These are phyloP conservation scores for Cheilosia impressa DNA, from an alignment of 2,888 invertebrate genomes.

Conservation along the genomic window DNA sequence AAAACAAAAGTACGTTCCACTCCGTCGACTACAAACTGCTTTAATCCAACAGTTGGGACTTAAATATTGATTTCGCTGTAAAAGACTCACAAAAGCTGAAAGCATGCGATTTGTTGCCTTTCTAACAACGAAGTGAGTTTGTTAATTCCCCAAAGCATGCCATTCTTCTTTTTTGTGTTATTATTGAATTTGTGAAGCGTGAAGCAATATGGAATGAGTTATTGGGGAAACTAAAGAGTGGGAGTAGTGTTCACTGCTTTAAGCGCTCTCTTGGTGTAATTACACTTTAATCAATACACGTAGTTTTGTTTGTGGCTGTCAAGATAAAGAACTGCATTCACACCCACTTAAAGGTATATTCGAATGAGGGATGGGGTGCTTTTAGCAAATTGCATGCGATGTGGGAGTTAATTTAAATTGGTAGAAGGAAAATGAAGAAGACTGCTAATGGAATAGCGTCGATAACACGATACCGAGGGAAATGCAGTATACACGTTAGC, in stretches of 20 bases:
- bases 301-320: too few species aligned
- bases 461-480: too few species aligned
- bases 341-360: too few species aligned
- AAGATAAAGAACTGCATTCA: too few species aligned
- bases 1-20: slow-evolving; percentile 49
- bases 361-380: too few species aligned
- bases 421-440: too few species aligned
- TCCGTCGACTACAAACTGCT: slow-evolving; percentile 37
- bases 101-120: slow-evolving; percentile 53
- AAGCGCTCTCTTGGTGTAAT: neutral
- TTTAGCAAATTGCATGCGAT: too few species aligned
- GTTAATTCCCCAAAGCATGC: slow-evolving; percentile 48
- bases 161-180: slow-evolving; percentile 18
- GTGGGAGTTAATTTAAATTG: too few species aligned
- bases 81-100: slow-evolving; percentile 23
- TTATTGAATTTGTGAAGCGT: slow-evolving; percentile 59
- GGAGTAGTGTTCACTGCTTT: neutral
- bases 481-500: too few species aligned
- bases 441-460: too few species aligned
- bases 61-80: slow-evolving; percentile 57
- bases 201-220: slow-evolving; percentile 29
- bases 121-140: slow-evolving; percentile 24
- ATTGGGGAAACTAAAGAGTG: neutral
- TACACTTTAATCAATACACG: neutral
- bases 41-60: slow-evolving; percentile 54